Evolutionary conservation across 2,113 vertebrate genomes (phyloP).

Genomic region (Callipepla squamata): DNA sequence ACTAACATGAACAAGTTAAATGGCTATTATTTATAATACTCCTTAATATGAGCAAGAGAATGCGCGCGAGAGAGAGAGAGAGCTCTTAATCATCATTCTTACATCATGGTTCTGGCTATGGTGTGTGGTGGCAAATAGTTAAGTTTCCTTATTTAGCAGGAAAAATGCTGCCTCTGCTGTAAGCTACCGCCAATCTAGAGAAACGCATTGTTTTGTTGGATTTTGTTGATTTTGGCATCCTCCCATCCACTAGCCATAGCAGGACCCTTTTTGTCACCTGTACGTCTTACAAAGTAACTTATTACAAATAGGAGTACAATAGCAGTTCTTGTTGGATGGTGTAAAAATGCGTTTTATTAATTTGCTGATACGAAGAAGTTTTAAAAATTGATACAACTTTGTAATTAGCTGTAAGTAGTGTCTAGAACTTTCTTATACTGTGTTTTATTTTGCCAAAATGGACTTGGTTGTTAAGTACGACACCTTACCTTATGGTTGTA

Average conservation of each 20-base stretch:
- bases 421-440: slow-evolving; percentile 43
- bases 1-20: slow-evolving; percentile 68
- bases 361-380: slow-evolving; percentile 45
- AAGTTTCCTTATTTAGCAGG: slow-evolving; percentile 61
- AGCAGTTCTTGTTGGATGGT: slow-evolving; percentile 49
- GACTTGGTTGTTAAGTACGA: slow-evolving; percentile 61
- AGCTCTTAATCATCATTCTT: slow-evolving; percentile 66
- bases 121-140: slow-evolving; percentile 75
- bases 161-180: slow-evolving; percentile 56
- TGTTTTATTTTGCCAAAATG: slow-evolving; percentile 56
- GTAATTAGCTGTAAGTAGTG: slow-evolving; percentile 63
- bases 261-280: slow-evolving; percentile 72
- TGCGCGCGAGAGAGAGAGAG: slow-evolving; percentile 40
- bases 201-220: slow-evolving; percentile 70
- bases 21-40: slow-evolving; percentile 46
- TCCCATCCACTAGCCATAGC: slow-evolving; percentile 72
- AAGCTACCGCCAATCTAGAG: slow-evolving; percentile 67
- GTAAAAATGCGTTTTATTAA: slow-evolving; percentile 39
- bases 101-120: slow-evolving; percentile 71
- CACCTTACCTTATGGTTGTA: slow-evolving; percentile 69
- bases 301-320: slow-evolving; percentile 41
- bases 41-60: slow-evolving; percentile 19
- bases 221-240: slow-evolving; percentile 70
- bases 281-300: slow-evolving; percentile 62
- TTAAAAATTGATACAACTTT: slow-evolving; percentile 47